Evolutionary conservation across 2,113 vertebrate species (phyloP).

Genomic region (Ophthalmolycus amberensis): DNA sequence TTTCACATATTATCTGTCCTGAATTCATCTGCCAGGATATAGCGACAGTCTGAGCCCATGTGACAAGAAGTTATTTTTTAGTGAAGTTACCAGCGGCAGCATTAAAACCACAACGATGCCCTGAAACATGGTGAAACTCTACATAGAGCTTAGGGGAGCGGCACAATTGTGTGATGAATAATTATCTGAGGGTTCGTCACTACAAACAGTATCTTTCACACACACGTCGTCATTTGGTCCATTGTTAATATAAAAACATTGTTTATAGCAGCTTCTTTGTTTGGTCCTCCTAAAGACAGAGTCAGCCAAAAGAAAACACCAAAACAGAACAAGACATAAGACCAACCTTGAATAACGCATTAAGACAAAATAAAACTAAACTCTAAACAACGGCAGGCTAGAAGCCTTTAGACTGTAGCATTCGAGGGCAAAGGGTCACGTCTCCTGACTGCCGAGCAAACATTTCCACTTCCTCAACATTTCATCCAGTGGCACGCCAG

Average conservation of each 20-base stretch:
- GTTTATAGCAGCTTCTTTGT: background rate
- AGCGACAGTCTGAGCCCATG: no score
- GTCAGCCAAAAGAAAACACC: background rate
- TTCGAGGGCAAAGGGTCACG: constrained; percentile 62
- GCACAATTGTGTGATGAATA: background rate
- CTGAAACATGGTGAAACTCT: no score
- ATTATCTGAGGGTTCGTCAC: background rate
- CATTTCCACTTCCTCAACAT: constrained; percentile 76
- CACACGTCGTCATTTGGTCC: background rate
- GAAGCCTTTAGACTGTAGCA: constrained; percentile 12
- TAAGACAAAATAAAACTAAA: background rate
- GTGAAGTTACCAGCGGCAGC: no score
- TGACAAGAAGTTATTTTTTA: no score
- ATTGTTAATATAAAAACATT: background rate
- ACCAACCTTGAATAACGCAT: background rate
- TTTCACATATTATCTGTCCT: no score
- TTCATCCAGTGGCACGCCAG: constrained; percentile 67
- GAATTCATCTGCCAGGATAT: no score
- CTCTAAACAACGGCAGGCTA: background rate
- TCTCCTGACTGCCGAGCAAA: constrained; percentile 63
- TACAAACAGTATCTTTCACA: background rate
- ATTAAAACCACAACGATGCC: no score
- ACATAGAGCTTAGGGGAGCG: no score
- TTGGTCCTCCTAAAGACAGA: background rate
- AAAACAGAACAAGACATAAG: background rate